Evolutionary conservation across 1,140 invertebrate genomes (phyloP).

Genomic region (Portunus trituberculatus): DNA sequence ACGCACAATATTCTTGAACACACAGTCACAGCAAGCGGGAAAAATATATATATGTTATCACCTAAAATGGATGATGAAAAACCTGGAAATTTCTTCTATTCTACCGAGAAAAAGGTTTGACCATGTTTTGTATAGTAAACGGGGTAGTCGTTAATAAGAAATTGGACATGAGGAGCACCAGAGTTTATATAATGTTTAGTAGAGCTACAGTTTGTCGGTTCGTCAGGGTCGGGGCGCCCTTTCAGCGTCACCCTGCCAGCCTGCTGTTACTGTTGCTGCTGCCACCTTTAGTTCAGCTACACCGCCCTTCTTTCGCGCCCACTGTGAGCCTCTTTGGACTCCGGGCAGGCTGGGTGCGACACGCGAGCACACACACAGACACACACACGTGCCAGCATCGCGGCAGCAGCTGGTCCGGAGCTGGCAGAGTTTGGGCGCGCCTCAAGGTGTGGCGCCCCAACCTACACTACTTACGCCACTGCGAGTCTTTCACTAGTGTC

Average conservation of each 20-base stretch:
- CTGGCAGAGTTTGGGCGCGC: neutral
- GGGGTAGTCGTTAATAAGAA: slow-evolving; percentile 66
- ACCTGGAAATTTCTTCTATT: slow-evolving; percentile 52
- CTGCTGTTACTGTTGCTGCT: neutral
- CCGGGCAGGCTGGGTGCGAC: neutral
- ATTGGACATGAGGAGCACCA: slow-evolving; percentile 74
- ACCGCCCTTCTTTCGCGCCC: neutral
- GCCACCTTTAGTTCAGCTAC: neutral
- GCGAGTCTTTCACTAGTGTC: neutral
- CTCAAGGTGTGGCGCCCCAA: neutral
- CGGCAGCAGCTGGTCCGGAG: neutral
- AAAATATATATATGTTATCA: slow-evolving; percentile 59
- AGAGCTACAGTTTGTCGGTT: slow-evolving; percentile 9
- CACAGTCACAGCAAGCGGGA: slow-evolving; percentile 71
- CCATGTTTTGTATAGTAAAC: slow-evolving; percentile 55
- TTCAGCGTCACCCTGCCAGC: neutral
- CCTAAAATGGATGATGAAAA: slow-evolving; percentile 70
- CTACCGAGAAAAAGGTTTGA: slow-evolving; percentile 69
- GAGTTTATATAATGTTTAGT: slow-evolving; percentile 38
- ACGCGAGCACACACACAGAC: neutral
- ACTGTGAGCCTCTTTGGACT: neutral
- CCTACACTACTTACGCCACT: neutral
- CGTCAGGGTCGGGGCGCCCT: neutral
- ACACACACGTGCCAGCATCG: neutral
- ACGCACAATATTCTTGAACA: slow-evolving; percentile 73